Conservation (phyloP, 2,888 invertebrate species). For the Eristalinus aeneus region DNA sequence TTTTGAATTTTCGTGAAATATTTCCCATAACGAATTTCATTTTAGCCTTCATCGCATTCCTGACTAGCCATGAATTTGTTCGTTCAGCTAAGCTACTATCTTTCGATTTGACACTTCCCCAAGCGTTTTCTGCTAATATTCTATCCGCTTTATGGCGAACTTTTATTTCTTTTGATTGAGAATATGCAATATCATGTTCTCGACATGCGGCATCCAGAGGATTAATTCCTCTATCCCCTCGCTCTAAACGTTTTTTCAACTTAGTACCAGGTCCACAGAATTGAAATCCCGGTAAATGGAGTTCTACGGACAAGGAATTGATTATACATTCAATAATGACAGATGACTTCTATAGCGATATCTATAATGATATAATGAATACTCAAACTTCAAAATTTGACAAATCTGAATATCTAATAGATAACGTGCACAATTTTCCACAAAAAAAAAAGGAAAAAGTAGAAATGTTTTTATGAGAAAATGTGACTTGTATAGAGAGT, state of each 20-base stretch:
- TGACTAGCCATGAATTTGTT: conserved; percentile 47
- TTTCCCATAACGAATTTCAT: conserved; percentile 54
- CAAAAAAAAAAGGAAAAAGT: too few species aligned
- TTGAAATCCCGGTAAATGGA: conserved; percentile 73
- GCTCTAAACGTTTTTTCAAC: conserved; percentile 71
- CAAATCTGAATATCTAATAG: too few species aligned
- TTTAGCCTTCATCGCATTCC: conserved; percentile 67
- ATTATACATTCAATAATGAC: too few species aligned
- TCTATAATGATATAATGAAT: too few species aligned
- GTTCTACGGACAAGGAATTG: conserved; percentile 71
- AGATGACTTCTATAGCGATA: too few species aligned
- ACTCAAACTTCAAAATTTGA: too few species aligned
- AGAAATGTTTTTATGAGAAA: too few species aligned
- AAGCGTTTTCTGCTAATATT: conserved; percentile 51
- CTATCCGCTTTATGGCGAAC: conserved; percentile 14
- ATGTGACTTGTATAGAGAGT: too few species aligned
- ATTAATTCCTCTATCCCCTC: conserved; percentile 73
- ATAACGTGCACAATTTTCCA: too few species aligned
- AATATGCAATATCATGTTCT: conserved; percentile 52
- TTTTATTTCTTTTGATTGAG: conserved; percentile 10
- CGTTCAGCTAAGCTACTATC: conserved; percentile 52
- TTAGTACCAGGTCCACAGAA: conserved; percentile 75
- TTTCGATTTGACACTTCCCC: conserved; percentile 50
- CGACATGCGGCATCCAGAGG: conserved; percentile 72
- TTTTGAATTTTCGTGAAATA: too few species aligned